These are phyloP conservation scores for Marmota flaviventris DNA, from an alignment of 2,113 vertebrate species.

Conservation along the genomic window DNA sequence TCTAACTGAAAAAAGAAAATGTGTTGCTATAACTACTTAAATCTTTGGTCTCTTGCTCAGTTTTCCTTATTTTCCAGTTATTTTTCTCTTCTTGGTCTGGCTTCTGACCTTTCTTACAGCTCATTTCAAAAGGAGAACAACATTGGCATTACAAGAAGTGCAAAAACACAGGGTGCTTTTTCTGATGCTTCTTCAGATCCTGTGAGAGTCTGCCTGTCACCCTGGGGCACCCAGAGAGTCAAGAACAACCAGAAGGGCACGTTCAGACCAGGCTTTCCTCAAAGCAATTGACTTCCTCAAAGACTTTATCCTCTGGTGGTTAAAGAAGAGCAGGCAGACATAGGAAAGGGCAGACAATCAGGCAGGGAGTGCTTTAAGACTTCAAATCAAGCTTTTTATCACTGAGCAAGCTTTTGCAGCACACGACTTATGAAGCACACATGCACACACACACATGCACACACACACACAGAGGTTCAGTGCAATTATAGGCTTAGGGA, in stretches of 20 bases:
- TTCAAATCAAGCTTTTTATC: background rate
- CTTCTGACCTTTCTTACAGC: background rate
- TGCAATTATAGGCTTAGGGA: background rate
- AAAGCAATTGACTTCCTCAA: background rate
- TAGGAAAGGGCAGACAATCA: background rate
- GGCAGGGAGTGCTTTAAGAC: background rate
- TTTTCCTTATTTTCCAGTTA: background rate
- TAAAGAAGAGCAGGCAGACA: background rate
- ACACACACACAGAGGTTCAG: background rate
- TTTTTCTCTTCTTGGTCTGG: background rate
- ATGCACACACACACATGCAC: background rate
- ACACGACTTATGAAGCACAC: background rate
- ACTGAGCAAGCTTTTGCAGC: background rate
- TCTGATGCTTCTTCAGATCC: background rate
- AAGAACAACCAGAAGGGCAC: background rate
- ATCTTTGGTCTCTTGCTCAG: background rate
- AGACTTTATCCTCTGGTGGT: background rate
- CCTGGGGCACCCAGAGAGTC: background rate
- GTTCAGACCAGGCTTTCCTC: background rate
- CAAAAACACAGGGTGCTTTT: background rate
- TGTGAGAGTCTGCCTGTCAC: background rate
- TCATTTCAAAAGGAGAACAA: constrained; percentile 24
- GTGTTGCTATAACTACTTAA: background rate
- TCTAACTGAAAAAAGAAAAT: background rate
- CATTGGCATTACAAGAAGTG: background rate